These are phyloP conservation scores for Cryptus viduatorius DNA, from an alignment of 2,888 invertebrate genomes.

Conservation along the genomic window DNA sequence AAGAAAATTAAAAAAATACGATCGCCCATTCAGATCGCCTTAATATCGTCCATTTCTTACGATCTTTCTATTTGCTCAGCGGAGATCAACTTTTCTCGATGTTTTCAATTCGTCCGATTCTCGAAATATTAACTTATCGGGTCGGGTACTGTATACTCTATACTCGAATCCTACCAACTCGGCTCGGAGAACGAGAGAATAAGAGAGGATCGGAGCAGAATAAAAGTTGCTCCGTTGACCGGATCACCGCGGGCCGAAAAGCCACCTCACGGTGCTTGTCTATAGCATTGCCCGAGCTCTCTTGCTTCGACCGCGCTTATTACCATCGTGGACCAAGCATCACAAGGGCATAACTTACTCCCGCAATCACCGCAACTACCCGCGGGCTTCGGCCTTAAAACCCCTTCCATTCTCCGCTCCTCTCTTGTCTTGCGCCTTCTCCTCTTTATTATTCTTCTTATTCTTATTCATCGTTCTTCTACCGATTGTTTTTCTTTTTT, in stretches of 20 bases:
- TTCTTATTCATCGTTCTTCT: conserved; percentile 17
- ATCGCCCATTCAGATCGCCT: no score
- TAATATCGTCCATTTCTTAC: no score
- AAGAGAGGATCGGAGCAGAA: conserved; percentile 10
- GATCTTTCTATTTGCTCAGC: no score
- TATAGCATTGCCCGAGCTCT: not conserved
- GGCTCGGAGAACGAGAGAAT: not conserved
- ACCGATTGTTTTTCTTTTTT: conserved; percentile 9
- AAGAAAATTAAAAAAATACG: no score
- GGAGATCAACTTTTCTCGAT: no score
- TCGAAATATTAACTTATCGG: no score
- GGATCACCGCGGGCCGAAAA: conserved; percentile 16
- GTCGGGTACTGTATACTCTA: not conserved
- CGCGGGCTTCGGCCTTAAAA: conserved; percentile 19
- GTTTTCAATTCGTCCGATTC: no score
- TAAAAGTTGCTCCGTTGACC: conserved; percentile 26
- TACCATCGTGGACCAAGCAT: conserved; percentile 22
- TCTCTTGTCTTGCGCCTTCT: not conserved
- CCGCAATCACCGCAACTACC: conserved; percentile 23
- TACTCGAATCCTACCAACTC: not conserved
- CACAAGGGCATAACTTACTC: conserved; percentile 27
- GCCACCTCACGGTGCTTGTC: conserved; percentile 6
- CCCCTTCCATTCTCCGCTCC: not conserved
- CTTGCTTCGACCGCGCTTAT: conserved; percentile 15
- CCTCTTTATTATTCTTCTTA: conserved; percentile 21